Evolutionary conservation across 2,113 vertebrate species (phyloP), one percentile per base, ranked within the genome.

Genomic region (Alouatta palliata): DNA sequence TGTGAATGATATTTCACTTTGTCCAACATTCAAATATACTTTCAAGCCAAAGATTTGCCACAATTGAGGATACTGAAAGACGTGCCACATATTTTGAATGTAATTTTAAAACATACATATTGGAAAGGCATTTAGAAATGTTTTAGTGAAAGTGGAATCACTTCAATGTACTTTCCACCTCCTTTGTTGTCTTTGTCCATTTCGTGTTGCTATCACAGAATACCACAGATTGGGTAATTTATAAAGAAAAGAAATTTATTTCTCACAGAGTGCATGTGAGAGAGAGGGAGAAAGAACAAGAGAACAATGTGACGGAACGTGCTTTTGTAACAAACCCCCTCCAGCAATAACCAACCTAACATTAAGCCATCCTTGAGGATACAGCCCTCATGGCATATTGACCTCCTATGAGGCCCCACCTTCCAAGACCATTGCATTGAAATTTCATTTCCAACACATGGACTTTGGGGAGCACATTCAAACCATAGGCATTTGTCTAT

Each of bases 41-140:
- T 88, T 92, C 68, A 92, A 94, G 71, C 73, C 32, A 93, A 96
- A 93, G 61, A 32, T 89, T 77, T 91, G 43, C 6, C 79, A 89
- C 52, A 70, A 8, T 21, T 94, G 54, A 94, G 13, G 10, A 64
- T 92, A 73, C 82, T 76, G 21, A 43, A 95, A 64, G 87, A 83
- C 85, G 8, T 64, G 32, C 8, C 30, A 17, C 20, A 82, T 54
- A n/a, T 13, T 87, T 94, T 95, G 79, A 92, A 95, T 90, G 12
- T n/a, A 88, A 88, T 86, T 71, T 93, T 81, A 54, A 87, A 79
- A 93, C 56, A 70, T 13, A 43, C 64, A 52, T 35, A 45, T 56
- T 73, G n/a, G 54, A 85, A 56, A 89, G 21, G 40, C 40, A 17
- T 68, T 49, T 79, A 93, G 52, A 85, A 70, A 45, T 52, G 35